Base-by-base conservation (phyloP, 1,140 invertebrate genomes). In the Limonius californicus region DNA sequence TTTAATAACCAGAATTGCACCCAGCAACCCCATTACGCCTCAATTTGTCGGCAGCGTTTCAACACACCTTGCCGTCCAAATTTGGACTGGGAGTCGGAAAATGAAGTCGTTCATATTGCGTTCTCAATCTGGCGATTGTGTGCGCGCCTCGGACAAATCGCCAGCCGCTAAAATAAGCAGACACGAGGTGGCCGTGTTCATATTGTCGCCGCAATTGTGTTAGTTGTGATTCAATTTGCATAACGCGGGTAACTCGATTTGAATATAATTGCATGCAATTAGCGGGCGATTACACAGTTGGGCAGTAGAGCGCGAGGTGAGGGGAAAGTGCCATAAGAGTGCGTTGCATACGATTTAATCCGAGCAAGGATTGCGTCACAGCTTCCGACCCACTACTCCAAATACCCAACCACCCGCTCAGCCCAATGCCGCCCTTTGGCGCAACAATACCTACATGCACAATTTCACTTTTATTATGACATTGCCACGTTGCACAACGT, bases 191-290 rank as follows among this genome's bases (percentile, higher is more conserved):
- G 7, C 35, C n/a, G n/a, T 39, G 35, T 39, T 39, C n/a, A 39
- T 39, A 39, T 39, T 39, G 35, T 14, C 35, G 35, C n/a, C 11
- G 35, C 45, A 18, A 50, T 50, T 50, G 45, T 50, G 20, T 50
- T 50, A 39, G 35, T 39, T 39, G 35, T 39, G 35, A 50, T 50
- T 21, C 45, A 21, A 50, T 50, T 50, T 50, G 20, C 45, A 50
- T 50, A 50, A 50, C 16, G 9, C 20, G 45, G 19, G 45, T 50
- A 62, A 61, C 61, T 60, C 64, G 64, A 70, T 71, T 73, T 70
- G 67, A 73, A 72, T 73, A 72, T 71, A 72, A 74, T 73, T 72
- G 67, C 67, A 68, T 71, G 61, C 65, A 72, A 74, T 74, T 74
- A 74, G 70, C 59, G 59, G 65, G 53, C 68, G 65, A 74, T 74